phyloP scores from a whole-genome alignment of 2,113 vertebrate genomes.

The Pomatostomus ruficeps region DNA sequence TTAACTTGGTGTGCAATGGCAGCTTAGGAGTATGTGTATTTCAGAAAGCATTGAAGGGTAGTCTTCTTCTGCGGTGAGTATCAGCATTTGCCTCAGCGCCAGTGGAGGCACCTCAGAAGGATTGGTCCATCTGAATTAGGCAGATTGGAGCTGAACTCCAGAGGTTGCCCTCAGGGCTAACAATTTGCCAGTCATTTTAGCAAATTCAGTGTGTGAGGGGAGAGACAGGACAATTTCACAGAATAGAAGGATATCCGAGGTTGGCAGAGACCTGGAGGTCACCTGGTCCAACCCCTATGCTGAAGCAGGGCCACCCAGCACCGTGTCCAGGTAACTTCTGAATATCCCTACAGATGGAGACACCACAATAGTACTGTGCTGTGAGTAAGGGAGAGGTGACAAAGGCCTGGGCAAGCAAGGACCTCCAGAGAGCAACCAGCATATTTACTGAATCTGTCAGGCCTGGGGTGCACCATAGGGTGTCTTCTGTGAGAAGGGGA shows the following conservation, averaged over 20 bases:
- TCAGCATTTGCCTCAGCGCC: not conserved
- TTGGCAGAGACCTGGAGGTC: not conserved
- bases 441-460: not conserved
- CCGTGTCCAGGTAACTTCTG: not conserved
- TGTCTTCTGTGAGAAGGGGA: not conserved
- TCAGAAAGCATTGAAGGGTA: not conserved
- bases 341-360: not conserved
- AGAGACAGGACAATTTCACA: not conserved
- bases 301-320: not conserved
- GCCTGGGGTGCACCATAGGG: not conserved
- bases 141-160: not conserved
- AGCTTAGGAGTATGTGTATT: not conserved
- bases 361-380: not conserved
- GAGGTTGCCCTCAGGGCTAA: not conserved
- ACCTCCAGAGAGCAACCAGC: not conserved
- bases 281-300: not conserved
- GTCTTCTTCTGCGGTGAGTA: not conserved
- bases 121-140: rapidly evolving
- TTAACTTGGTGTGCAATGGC: not conserved
- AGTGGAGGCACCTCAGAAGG: rapidly evolving
- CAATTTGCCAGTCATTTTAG: not conserved
- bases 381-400: not conserved
- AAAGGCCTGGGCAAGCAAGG: not conserved
- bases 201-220: not conserved
- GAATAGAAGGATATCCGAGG: not conserved